Evolutionary conservation across 2,888 invertebrate species (phyloP), one percentile per base, ranked within the genome.

Genomic region (Tethea ocularis): DNA sequence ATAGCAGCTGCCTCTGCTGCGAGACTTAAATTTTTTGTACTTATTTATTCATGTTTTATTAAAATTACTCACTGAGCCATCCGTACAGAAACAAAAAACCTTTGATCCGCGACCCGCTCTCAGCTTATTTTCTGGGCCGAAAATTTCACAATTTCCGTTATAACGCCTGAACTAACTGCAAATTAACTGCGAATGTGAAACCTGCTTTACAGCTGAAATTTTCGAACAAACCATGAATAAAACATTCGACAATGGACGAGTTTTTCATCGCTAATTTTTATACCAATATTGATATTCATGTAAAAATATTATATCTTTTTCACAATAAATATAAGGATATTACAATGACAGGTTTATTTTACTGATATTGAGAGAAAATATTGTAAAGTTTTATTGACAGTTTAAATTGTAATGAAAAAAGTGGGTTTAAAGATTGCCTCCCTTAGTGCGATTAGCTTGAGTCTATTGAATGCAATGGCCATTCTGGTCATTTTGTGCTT

Each of bases 141-240:
- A 71, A 74, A 71, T 74, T 68, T 69, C 72, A 66, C 69, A 74
- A 71, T 78, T 74, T 72, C 71, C 71, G 60, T 54, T 61, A 64
- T 67, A 77, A 75, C 72, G 75, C 70, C 61, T 68, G 70, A 62
- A 68, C 75, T 75, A 76, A 75, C 78, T 73, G 69, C 59, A 78
- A 78, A 80, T 84, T 82, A 81, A 80, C 78, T 75, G 75, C 67
- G 68, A 70, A 74, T 77, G 75, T 63, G 66, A 69, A 62, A 68
- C 60, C 63, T 66, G 68, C 68, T 75, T 74, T 71, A 58, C 61
- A 61, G 51, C 60, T 56, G 53, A 61, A 54, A 67, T 61, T 67
- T 67, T 54, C 26, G 41, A 58, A 60, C 58, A 59, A 15, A 29
- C 66, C 58, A 80, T 80, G 80, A 79, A 82, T 82, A 80, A 77